Evolutionary conservation across 2,113 vertebrate genomes (phyloP).

Genomic region (Eulemur rufifrons): DNA sequence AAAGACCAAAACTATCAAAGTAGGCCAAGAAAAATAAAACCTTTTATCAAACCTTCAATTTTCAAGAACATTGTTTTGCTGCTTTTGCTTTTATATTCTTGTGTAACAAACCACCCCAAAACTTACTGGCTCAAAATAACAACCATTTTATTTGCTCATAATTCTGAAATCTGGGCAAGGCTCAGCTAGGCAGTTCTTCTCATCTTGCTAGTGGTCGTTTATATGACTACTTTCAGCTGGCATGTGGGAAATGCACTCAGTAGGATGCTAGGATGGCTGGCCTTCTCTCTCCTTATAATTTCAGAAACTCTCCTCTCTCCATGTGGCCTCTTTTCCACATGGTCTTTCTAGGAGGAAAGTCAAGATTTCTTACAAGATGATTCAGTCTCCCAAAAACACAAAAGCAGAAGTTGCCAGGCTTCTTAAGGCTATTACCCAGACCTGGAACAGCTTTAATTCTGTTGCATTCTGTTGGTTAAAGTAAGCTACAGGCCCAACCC

Average conservation of each 20-base stretch:
- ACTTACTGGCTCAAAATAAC: background rate
- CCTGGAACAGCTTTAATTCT: background rate
- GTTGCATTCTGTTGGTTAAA: background rate
- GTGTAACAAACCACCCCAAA: background rate
- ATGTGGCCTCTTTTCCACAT: background rate
- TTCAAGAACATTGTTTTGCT: background rate
- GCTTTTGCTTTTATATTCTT: background rate
- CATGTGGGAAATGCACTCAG: background rate
- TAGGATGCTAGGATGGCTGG: background rate
- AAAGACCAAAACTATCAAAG: conserved; percentile 24
- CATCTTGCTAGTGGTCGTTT: background rate
- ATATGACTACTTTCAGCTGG: background rate
- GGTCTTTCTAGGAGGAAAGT: background rate
- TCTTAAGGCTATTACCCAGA: background rate
- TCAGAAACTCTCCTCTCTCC: background rate
- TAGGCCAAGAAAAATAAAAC: background rate
- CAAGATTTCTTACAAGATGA: conserved; percentile 8
- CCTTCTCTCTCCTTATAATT: background rate
- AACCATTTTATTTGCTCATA: background rate
- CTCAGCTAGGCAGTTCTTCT: background rate
- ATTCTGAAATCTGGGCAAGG: background rate
- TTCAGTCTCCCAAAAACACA: background rate
- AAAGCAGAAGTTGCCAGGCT: background rate
- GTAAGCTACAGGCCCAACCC: background rate
- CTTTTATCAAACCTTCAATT: conserved; percentile 30